phyloP scores from a whole-genome alignment of 2,797 vertebrate genomes.

The Cuculus canorus region DNA sequence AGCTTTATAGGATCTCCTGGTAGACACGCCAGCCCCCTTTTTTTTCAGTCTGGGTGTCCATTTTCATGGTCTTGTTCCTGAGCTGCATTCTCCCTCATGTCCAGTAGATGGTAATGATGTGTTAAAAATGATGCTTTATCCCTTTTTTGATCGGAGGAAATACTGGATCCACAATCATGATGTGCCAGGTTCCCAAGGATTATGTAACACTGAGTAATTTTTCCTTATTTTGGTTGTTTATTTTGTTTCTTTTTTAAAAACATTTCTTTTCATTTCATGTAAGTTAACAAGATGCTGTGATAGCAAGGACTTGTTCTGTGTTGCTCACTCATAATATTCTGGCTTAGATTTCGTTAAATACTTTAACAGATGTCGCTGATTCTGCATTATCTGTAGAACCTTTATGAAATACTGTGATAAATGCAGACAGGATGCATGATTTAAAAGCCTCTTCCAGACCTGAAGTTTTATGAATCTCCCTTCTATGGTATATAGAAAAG shows the following conservation, averaged over 20 bases:
- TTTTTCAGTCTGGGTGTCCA: background rate
- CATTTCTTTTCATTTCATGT: background rate
- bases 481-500: background rate
- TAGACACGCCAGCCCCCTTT: background rate
- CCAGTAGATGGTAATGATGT: slow-evolving; percentile 49
- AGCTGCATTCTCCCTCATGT: background rate
- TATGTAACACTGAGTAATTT: background rate
- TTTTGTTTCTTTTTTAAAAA: background rate
- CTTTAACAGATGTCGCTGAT: background rate
- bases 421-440: background rate
- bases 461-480: background rate
- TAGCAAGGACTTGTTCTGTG: background rate
- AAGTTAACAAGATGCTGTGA: background rate
- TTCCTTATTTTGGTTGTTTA: background rate
- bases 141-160: background rate
- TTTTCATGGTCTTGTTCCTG: background rate
- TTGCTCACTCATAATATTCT: background rate
- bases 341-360: background rate
- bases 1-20: background rate
- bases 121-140: background rate
- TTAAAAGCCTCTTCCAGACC: background rate
- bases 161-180: too few relatives aligned
- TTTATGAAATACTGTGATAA: background rate
- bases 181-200: background rate
- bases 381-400: background rate